A percentile compares a stretch with the other conserved stretches of the same genome.
Conservation (phyloP, 2,797 vertebrate species). For the Cossypha dichroa region DNA sequence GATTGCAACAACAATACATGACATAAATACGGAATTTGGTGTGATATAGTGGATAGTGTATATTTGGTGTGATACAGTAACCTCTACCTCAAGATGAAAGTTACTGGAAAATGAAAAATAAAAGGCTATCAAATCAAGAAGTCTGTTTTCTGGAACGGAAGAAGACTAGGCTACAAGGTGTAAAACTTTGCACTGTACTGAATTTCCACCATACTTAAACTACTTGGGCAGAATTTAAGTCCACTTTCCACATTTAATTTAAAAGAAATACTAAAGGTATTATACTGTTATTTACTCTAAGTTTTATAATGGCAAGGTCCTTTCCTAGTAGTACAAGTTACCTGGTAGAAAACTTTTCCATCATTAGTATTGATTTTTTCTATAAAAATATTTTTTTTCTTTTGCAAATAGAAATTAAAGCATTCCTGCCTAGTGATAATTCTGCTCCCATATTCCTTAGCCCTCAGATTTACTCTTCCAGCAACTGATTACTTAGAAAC, state of each 20-base stretch:
- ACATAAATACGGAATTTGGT: neutral
- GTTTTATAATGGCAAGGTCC: neutral
- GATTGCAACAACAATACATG: neutral
- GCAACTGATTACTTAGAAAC: neutral
- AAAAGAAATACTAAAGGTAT: neutral
- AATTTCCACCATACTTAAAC: neutral
- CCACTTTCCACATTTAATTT: neutral
- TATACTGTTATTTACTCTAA: neutral
- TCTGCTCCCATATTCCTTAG: neutral
- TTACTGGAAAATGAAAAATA: neutral
- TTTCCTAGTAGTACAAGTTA: neutral
- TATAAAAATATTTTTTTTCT: neutral
- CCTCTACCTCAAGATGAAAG: neutral
- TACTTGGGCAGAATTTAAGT: neutral
- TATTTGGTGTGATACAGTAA: neutral
- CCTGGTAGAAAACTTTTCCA: neutral
- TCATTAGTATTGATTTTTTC: neutral
- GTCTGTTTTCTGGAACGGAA: neutral
- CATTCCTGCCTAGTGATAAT: neutral
- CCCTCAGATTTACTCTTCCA: neutral
- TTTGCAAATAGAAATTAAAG: conserved; percentile 7
- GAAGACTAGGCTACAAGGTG: neutral
- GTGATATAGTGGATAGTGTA: neutral
- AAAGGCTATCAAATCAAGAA: neutral
- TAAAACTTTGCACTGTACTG: neutral